Evolutionary conservation across 2,888 invertebrate genomes (phyloP), one percentile per base, ranked within the genome.

Genomic region (Nomada hirtipes): DNA sequence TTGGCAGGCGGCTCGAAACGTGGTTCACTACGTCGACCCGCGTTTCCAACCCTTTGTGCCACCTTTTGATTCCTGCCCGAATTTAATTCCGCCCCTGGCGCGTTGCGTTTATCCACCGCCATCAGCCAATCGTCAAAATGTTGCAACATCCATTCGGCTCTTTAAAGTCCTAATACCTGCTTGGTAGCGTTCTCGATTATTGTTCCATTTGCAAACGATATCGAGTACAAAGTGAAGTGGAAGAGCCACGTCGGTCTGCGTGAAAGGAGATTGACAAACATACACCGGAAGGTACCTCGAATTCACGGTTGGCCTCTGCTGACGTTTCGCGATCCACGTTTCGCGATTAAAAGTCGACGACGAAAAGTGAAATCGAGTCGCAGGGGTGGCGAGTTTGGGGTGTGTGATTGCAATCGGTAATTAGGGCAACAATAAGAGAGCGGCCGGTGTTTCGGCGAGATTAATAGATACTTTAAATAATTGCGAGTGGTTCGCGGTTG

Each of bases 391-490:
- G n/a, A 13, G 1, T 9, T 29, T 20, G 63, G n/a, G n/a, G 42
- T 42, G 23, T 13, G 44, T 13, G 29, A 29, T 13, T 18, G 47
- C 29, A 53, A 18, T 44, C 20, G 36, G 36, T 60, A 76, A 76
- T 71, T 70, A 55, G 57, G 15, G 23, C 4, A 59, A 50, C 18
- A 15, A 47, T 63, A 71, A 76, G 55, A 29, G 23, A 13, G 29
- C 18, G 23, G 23, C 2, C n/a, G 9, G 7, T 13, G 20, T 57
- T n/a, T 57, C 59, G 42, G 23, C 59, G 20, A 68, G 52, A 44
- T 75, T 69, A 53, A 75, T 60, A 53, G 69, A 60, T 59, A 60
- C 50, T 75, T 75, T 61, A 61, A 68, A 75, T 75, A 44, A 69
- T 75, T 44, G 47, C 55, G 44, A 61, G 55, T 18, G 20, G 53